Conservation (phyloP, 2,113 vertebrate species). For the Sinocyclocheilus rhinocerous region DNA sequence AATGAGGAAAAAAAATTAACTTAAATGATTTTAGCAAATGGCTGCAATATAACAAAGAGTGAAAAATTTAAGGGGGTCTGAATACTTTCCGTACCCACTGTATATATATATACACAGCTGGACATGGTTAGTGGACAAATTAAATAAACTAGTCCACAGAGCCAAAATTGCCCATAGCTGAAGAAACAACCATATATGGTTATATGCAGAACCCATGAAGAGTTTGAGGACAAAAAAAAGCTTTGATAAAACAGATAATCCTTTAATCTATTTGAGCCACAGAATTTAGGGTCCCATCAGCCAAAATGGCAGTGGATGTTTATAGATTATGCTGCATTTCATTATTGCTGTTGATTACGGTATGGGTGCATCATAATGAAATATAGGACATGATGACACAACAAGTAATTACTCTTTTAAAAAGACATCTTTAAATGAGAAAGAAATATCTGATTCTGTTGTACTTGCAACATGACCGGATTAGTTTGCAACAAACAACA, state of each 20-base stretch:
- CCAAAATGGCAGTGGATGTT: constrained; percentile 4
- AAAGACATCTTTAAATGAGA: background rate
- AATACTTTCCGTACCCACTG: too few species aligned
- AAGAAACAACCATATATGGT: constrained; percentile 8
- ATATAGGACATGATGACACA: background rate
- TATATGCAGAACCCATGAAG: background rate
- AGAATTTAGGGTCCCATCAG: constrained; percentile 18
- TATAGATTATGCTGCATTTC: constrained; percentile 20
- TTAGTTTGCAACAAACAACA: background rate
- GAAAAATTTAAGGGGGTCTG: too few species aligned
- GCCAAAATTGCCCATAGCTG: background rate
- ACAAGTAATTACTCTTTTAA: background rate
- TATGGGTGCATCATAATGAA: background rate
- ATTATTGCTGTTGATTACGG: background rate
- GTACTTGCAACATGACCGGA: background rate
- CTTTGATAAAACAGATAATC: constrained; percentile 4
- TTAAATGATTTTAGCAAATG: too few species aligned
- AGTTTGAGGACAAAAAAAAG: constrained; percentile 3
- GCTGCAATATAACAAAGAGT: too few species aligned
- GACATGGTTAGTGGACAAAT: background rate
- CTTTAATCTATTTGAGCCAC: constrained; percentile 18
- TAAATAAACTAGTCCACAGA: background rate
- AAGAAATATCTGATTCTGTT: background rate
- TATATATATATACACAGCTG: background rate
- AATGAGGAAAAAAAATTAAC: too few species aligned